Conservation (phyloP, 2,797 vertebrate genomes). For the Thunnus albacares region DNA sequence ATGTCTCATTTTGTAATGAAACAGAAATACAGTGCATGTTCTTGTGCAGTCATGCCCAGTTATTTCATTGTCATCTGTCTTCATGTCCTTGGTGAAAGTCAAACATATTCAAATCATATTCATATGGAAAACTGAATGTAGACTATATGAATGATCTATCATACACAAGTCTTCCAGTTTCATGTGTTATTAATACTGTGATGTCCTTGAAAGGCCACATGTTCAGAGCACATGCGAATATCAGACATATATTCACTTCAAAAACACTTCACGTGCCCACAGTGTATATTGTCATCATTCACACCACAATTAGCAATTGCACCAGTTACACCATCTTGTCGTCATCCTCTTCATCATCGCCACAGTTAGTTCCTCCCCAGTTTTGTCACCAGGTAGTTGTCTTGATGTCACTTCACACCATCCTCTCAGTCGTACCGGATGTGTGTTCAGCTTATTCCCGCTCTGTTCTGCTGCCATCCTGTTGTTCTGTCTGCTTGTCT, state of each 20-base stretch:
- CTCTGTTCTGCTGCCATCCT: conserved; percentile 33
- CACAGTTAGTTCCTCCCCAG: conserved; percentile 3
- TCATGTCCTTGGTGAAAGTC: conserved; percentile 34
- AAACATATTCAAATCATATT: conserved; percentile 55
- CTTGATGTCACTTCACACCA: conserved; percentile 42
- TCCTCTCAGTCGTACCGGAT: conserved; percentile 28
- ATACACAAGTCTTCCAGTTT: background rate
- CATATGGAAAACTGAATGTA: conserved; percentile 6
- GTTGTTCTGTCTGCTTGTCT: conserved; percentile 65
- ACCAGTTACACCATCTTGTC: conserved; percentile 18
- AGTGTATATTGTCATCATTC: conserved; percentile 1
- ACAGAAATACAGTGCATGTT: background rate
- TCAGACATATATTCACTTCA: background rate
- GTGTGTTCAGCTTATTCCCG: conserved; percentile 45
- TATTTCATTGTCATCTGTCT: conserved; percentile 15
- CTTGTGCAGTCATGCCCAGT: background rate
- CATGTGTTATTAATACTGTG: conserved; percentile 46
- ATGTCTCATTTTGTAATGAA: background rate
- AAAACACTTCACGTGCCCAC: background rate
- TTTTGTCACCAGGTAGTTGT: conserved; percentile 25
- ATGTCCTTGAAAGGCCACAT: conserved; percentile 48
- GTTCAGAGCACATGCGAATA: conserved; percentile 19
- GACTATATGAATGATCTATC: conserved; percentile 6
- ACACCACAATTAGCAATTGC: conserved; percentile 22
- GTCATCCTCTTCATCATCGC: conserved; percentile 19